phyloP scores from a whole-genome alignment of 2,113 vertebrate genomes.

The Oxygymnocypris stewartii region DNA sequence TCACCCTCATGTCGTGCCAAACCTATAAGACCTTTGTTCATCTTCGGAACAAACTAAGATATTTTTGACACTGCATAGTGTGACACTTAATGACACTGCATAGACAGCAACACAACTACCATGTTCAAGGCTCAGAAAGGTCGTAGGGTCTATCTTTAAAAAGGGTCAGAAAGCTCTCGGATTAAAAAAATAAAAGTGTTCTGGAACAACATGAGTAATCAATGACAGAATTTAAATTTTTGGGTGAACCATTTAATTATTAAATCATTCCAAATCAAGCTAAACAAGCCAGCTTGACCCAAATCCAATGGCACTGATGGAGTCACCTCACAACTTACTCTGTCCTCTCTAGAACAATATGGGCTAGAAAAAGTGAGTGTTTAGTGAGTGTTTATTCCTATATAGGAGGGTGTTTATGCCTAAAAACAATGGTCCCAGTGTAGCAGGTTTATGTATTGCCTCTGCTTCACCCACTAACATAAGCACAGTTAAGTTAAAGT shows the following conservation, averaged over 20 bases:
- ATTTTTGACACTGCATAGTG: too few species aligned
- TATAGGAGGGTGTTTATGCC: constrained; percentile 18
- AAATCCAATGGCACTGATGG: constrained; percentile 5
- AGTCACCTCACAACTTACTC: neutral
- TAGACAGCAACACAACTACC: too few species aligned
- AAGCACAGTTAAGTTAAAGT: constrained; percentile 58
- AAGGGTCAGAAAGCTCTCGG: too few species aligned
- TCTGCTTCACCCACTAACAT: constrained; percentile 53
- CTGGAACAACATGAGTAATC: too few species aligned
- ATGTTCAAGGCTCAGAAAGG: too few species aligned
- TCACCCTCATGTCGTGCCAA: too few species aligned
- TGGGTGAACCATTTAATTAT: neutral
- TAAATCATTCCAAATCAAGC: constrained; percentile 12
- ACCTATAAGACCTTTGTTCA: too few species aligned
- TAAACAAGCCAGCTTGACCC: neutral
- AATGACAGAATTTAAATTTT: too few species aligned
- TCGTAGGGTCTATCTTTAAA: too few species aligned
- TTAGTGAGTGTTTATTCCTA: neutral
- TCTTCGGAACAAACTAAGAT: too few species aligned
- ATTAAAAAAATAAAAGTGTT: too few species aligned
- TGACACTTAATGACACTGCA: too few species aligned
- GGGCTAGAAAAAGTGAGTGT: constrained; percentile 43
- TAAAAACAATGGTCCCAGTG: constrained; percentile 58
- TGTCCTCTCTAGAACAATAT: constrained; percentile 30
- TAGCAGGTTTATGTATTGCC: constrained; percentile 50